These are phyloP conservation scores for Rhingia rostrata DNA, from an alignment of 2,888 invertebrate genomes.

Conservation along the genomic window DNA sequence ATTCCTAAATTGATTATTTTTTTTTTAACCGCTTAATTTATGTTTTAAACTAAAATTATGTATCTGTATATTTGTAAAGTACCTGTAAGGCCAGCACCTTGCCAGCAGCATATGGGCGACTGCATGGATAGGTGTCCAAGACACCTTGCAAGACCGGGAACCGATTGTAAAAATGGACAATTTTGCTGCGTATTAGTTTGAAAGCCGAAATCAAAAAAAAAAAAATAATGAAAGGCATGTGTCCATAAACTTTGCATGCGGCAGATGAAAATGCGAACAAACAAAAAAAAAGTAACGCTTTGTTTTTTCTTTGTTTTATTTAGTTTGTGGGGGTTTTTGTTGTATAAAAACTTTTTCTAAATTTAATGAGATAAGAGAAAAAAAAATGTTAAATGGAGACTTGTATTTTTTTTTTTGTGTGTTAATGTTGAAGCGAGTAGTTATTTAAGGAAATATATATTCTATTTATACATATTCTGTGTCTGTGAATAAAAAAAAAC, in stretches of 20 bases:
- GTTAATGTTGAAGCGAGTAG: conserved; percentile 51
- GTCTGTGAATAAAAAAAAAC: conserved; percentile 67
- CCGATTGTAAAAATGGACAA: conserved; percentile 80
- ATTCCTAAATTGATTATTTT: conserved; percentile 6
- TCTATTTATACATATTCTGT: conserved; percentile 57
- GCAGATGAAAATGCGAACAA: not conserved
- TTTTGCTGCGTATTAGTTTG: conserved; percentile 80
- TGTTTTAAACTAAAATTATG: conserved; percentile 41
- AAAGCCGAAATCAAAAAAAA: conserved; percentile 16
- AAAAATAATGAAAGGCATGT: no score
- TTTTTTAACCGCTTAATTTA: conserved; percentile 31
- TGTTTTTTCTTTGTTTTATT: not conserved
- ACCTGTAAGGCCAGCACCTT: conserved; percentile 80
- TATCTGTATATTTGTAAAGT: conserved; percentile 76
- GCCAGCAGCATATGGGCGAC: conserved; percentile 79
- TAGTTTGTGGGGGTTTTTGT: conserved; percentile 40
- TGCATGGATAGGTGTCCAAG: conserved; percentile 79
- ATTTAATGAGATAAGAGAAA: conserved; percentile 14
- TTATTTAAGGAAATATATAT: conserved; percentile 47
- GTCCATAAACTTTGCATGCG: not conserved
- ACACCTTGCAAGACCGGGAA: conserved; percentile 79
- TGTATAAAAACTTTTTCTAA: conserved; percentile 46
- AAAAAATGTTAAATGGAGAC: conserved; percentile 42
- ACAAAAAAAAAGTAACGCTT: not conserved
- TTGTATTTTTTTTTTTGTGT: not conserved